Conservation (phyloP, 2,888 invertebrate genomes). For the Caenorhabditis macrosperma region DNA sequence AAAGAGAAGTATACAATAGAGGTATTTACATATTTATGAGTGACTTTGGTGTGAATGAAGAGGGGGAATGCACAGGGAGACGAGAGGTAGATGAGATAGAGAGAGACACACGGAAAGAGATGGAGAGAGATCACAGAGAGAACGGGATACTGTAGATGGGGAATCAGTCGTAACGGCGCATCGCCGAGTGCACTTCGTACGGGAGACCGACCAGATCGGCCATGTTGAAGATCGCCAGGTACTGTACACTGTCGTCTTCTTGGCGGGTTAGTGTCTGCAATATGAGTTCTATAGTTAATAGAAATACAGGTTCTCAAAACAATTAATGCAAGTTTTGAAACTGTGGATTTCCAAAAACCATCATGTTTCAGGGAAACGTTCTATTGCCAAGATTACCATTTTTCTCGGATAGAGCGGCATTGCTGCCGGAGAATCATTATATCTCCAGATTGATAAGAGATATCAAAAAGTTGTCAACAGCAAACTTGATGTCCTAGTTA, state of each 20-base stretch:
- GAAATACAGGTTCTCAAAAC: too few species aligned
- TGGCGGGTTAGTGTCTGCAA: conserved; percentile 63
- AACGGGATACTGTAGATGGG: not conserved
- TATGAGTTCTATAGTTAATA: too few species aligned
- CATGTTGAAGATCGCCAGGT: conserved; percentile 68
- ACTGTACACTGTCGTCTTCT: conserved; percentile 71
- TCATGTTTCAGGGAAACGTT: too few species aligned
- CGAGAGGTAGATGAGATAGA: not conserved
- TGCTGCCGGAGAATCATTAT: too few species aligned
- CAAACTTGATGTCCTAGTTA: too few species aligned
- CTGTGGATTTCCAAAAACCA: too few species aligned
- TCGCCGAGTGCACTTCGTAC: conserved; percentile 64
- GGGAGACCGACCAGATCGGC: conserved; percentile 64
- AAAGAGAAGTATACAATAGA: too few species aligned
- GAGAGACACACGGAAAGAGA: conserved; percentile 8
- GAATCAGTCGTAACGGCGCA: not conserved
- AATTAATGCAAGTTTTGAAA: not conserved
- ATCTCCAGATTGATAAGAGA: too few species aligned
- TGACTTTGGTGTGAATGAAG: not conserved
- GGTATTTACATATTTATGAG: too few species aligned
- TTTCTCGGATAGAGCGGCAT: too few species aligned
- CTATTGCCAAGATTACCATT: too few species aligned
- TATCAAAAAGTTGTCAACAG: too few species aligned
- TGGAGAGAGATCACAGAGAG: conserved; percentile 12
- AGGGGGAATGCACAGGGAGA: conserved; percentile 19